Evolutionary conservation across 30 jellyfish, hydroid and myxozoan genomes (phyloP).

Genomic region (Aurelia aurita): DNA sequence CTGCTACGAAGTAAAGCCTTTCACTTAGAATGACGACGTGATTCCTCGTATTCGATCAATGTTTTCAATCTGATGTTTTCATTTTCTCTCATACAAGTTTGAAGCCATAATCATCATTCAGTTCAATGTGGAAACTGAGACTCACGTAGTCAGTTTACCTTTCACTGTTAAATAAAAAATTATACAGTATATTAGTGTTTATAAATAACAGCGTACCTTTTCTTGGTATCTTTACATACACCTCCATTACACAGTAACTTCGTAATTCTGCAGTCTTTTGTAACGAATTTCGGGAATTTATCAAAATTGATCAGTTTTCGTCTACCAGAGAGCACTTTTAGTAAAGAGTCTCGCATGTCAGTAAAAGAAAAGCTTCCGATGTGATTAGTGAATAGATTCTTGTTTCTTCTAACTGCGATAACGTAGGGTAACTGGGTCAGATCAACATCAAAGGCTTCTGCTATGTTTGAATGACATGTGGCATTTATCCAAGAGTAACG

Average conservation of each 20-base stretch:
- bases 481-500: conserved; percentile 84
- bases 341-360: conserved; percentile 55
- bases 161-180: too few relatives aligned
- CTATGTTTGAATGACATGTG: conserved; percentile 66
- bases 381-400: conserved; percentile 22
- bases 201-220: background rate
- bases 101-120: too few relatives aligned
- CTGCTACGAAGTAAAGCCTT: too few relatives aligned
- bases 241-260: conserved; percentile 42
- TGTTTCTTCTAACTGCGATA: conserved; percentile 49
- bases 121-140: too few relatives aligned
- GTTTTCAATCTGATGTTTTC: too few relatives aligned
- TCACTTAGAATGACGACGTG: too few relatives aligned
- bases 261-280: conserved; percentile 49
- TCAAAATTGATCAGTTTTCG: conserved; percentile 15
- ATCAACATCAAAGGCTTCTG: conserved; percentile 63
- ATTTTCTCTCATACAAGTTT: too few relatives aligned
- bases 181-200: too few relatives aligned
- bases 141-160: too few relatives aligned
- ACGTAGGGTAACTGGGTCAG: conserved; percentile 60
- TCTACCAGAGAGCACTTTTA: conserved; percentile 57
- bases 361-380: conserved; percentile 54
- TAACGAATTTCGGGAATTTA: conserved; percentile 56
- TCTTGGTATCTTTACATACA: conserved; percentile 19
- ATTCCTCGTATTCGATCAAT: too few relatives aligned